These are phyloP conservation scores for Girardinichthys multiradiatus DNA, from an alignment of 2,113 vertebrate species.

Conservation along the genomic window DNA sequence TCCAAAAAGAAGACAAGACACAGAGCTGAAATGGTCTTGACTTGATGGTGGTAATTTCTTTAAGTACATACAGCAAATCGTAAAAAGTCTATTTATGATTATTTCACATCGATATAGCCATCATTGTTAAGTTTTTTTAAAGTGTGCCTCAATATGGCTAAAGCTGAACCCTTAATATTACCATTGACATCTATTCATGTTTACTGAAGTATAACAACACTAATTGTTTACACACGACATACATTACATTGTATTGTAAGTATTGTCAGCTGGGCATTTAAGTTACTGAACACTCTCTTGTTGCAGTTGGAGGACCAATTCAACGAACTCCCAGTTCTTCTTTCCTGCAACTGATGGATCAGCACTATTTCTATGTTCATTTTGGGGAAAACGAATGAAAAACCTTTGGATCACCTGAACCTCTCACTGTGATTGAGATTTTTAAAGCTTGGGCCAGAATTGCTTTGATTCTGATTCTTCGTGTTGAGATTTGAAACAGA, in stretches of 20 bases:
- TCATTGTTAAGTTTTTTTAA: neutral
- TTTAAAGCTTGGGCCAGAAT: constrained; percentile 4
- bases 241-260: neutral
- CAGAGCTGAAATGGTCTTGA: no score
- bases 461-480: neutral
- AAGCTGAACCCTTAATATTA: neutral
- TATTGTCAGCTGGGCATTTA: neutral
- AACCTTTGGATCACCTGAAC: neutral
- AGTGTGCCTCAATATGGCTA: neutral
- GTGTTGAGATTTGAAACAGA: constrained; percentile 5
- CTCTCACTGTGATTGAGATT: neutral
- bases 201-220: neutral
- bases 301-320: neutral
- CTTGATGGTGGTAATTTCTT: neutral
- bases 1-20: no score
- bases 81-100: neutral
- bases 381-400: neutral
- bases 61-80: neutral
- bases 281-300: neutral
- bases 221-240: neutral
- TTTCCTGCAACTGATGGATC: neutral
- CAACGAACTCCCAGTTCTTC: neutral
- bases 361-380: neutral
- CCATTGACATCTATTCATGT: no score
- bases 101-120: neutral